Evolutionary conservation across 2,797 vertebrate genomes (phyloP), one percentile per base, ranked within the genome.

Genomic region (Pithecia hirsuta): DNA sequence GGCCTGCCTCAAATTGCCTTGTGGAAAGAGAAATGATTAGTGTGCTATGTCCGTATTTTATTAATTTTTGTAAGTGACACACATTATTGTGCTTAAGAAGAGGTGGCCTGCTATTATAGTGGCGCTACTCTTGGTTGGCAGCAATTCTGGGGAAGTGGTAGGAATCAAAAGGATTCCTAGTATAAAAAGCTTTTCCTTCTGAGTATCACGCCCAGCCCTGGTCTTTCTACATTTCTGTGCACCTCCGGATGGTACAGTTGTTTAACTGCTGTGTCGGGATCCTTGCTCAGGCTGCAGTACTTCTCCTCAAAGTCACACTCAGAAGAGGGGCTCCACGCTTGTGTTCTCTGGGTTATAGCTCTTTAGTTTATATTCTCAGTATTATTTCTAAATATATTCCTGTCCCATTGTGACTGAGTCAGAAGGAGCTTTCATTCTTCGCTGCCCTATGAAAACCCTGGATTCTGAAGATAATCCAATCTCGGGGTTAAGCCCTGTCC

Each of bases 211-310:
- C 1, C 7, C 4, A 30, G 19, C 7, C 19, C 46, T 82, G 48
- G 36, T 19, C 14, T 7, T 1, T 14, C 46, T 13, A 0, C 7
- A 3, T 72, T 44, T 81, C 36, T 22, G 30, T 67, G 28, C 14
- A 7, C 6, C 70, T 89, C 7, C 0, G 59, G 80, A 36, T 1
- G 12, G 2, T 39, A n/a, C 2, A n/a, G 8, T 0, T 70, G 24
- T 87, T 48, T 84, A 57, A 41, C 12, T 22, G 9, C 22, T 30
- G 3, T 36, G 5, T 44, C 9, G 13, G 93, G 41, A 93, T 48
- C 13, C 33, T 83, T 84, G 72, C 11, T 36, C 36, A 22, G 11
- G n/a, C 33, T 61, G 24, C 1, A 46, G 28, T 14, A 39, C 10
- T 52, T 92, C 41, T 81, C 33, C 33, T 76, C 41, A 64, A 48